Evolutionary conservation across 2,797 vertebrate species (phyloP).

Genomic region (Falco novaeseelandiae): DNA sequence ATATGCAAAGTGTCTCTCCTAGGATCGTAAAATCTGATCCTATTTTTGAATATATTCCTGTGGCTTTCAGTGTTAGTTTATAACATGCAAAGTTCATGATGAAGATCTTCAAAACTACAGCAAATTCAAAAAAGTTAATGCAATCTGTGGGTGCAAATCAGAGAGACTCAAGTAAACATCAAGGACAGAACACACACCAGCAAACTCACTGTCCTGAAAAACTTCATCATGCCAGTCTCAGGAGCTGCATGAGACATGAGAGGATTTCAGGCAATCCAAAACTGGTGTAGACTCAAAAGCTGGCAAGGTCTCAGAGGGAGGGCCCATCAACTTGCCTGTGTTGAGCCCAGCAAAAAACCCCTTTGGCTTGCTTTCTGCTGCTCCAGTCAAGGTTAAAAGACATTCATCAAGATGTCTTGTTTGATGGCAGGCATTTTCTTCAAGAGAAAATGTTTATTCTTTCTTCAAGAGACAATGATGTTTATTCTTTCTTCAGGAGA

Average conservation of each 20-base stretch:
- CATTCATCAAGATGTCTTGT: background rate
- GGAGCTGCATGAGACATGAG: background rate
- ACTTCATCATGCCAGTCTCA: background rate
- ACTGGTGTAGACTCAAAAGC: background rate
- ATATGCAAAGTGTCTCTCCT: background rate
- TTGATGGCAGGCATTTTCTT: background rate
- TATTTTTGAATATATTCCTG: background rate
- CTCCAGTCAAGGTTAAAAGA: background rate
- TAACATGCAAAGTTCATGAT: background rate
- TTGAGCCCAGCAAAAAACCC: background rate
- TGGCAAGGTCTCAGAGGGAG: background rate
- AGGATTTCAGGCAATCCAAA: background rate
- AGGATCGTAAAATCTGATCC: background rate
- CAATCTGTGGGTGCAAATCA: background rate
- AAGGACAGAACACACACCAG: background rate
- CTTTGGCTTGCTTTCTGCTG: background rate
- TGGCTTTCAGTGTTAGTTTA: background rate
- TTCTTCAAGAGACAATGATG: background rate
- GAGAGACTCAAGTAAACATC: background rate
- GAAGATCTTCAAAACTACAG: background rate
- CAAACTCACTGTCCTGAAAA: background rate
- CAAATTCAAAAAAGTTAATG: background rate
- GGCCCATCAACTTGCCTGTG: background rate
- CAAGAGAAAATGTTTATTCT: background rate
- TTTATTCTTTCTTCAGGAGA: background rate